A percentile compares a stretch with the other conserved stretches of the same genome.
Conservation (phyloP, 2,113 vertebrate genomes). For the Trinectes maculatus region DNA sequence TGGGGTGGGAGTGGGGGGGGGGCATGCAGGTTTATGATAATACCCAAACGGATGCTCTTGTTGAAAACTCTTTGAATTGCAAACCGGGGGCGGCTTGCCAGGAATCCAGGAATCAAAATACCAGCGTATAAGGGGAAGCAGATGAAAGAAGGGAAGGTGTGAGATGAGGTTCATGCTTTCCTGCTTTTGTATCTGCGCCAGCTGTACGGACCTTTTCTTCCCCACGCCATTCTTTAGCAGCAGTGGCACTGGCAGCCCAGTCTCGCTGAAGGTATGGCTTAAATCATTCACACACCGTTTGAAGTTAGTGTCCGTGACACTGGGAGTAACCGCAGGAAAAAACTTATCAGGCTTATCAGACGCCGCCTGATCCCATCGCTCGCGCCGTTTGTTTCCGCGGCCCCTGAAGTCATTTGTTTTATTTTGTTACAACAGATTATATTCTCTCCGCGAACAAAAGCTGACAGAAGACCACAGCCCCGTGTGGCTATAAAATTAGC, state of each 20-base stretch:
- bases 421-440: conserved; percentile 63
- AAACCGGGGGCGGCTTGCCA: conserved; percentile 55
- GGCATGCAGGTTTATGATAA: conserved; percentile 77
- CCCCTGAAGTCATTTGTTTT: conserved; percentile 76
- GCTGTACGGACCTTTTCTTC: conserved; percentile 63
- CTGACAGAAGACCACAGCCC: conserved; percentile 44
- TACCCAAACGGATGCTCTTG: conserved; percentile 79
- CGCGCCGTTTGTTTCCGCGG: conserved; percentile 65
- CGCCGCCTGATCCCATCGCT: conserved; percentile 49
- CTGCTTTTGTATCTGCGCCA: conserved; percentile 73
- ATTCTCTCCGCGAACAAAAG: conserved; percentile 79
- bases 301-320: conserved; percentile 64
- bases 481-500: conserved; percentile 34
- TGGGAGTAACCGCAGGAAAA: conserved; percentile 63
- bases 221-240: conserved; percentile 56
- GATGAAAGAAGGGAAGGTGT: conserved; percentile 77
- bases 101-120: conserved; percentile 74
- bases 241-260: conserved; percentile 20
- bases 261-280: conserved; percentile 46
- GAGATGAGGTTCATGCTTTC: conserved; percentile 76
- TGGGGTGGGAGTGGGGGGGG: too few relatives aligned
- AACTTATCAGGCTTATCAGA: conserved; percentile 77
- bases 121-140: conserved; percentile 61
- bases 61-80: conserved; percentile 76
- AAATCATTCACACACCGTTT: conserved; percentile 61